These are phyloP conservation scores for Trinorchestia longiramus DNA, from an alignment of 1,140 invertebrate species.

Conservation along the genomic window DNA sequence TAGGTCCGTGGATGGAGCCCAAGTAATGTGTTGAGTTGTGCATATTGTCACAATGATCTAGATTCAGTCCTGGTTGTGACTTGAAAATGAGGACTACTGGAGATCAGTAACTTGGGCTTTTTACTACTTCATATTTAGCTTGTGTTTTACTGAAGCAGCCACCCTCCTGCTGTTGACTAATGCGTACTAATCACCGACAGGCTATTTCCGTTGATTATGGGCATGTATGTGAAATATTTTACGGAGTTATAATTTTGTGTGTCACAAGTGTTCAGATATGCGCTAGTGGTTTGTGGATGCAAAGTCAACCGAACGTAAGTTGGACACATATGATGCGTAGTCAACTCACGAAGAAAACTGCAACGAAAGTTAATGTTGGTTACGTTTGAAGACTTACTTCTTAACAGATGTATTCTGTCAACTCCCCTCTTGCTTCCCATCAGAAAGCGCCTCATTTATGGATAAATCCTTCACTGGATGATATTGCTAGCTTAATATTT, in stretches of 20 bases:
- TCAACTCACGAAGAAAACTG: background rate
- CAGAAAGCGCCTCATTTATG: background rate
- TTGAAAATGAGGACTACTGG: background rate
- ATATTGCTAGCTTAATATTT: background rate
- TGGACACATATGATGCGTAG: background rate
- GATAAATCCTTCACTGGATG: background rate
- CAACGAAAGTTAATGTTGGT: background rate
- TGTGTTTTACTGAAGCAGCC: background rate
- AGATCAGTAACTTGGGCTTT: background rate
- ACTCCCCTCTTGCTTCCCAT: background rate
- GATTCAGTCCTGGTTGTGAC: too few relatives aligned
- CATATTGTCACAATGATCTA: too few relatives aligned
- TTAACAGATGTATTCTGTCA: background rate
- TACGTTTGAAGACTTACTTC: background rate
- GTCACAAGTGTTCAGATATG: background rate
- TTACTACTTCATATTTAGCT: background rate
- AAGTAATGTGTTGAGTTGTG: too few relatives aligned
- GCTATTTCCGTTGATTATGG: background rate
- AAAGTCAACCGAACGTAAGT: background rate
- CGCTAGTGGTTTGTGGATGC: background rate
- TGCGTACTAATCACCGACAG: background rate
- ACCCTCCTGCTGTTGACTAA: background rate
- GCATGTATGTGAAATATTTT: background rate
- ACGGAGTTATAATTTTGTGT: background rate
- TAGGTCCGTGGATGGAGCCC: too few relatives aligned